These are phyloP conservation scores for Rhagophthalmus giganteus DNA, from an alignment of 2,888 invertebrate genomes.

Conservation along the genomic window DNA sequence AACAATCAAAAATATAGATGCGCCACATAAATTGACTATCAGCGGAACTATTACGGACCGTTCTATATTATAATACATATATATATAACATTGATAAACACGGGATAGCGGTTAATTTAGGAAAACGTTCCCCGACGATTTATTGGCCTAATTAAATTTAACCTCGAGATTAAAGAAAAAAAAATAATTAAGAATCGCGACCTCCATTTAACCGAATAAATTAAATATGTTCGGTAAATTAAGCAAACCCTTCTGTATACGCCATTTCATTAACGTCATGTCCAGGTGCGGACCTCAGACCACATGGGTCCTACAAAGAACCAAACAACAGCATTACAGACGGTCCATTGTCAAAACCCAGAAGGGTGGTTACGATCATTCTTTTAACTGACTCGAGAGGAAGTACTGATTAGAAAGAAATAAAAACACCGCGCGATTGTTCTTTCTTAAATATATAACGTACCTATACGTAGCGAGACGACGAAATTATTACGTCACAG, in stretches of 20 bases:
- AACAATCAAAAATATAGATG: conserved; percentile 37
- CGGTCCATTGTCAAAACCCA: conserved; percentile 35
- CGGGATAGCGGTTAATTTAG: conserved; percentile 5
- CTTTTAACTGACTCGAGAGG: conserved; percentile 25
- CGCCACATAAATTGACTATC: conserved; percentile 36
- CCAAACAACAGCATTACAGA: conserved; percentile 35
- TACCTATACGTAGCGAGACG: conserved; percentile 8
- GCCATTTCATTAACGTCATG: conserved; percentile 34
- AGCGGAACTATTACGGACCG: conserved; percentile 34
- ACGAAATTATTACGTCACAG: conserved; percentile 13
- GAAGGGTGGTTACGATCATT: conserved; percentile 28
- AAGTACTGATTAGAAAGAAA: conserved; percentile 25
- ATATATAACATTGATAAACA: conserved; percentile 4
- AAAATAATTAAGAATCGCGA: too few species aligned
- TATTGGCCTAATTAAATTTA: too few species aligned
- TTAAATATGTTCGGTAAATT: conserved; percentile 43
- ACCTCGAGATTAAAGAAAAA: too few species aligned
- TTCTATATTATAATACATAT: conserved; percentile 37
- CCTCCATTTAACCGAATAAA: too few species aligned
- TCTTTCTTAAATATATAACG: conserved; percentile 16
- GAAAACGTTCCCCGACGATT: too few species aligned
- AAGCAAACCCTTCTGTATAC: conserved; percentile 38
- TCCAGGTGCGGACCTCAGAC: conserved; percentile 40
- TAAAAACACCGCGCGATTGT: conserved; percentile 16
- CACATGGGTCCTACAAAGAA: conserved; percentile 31